Base-by-base conservation (phyloP, 2,888 invertebrate species). In the Fragum sueziense region DNA sequence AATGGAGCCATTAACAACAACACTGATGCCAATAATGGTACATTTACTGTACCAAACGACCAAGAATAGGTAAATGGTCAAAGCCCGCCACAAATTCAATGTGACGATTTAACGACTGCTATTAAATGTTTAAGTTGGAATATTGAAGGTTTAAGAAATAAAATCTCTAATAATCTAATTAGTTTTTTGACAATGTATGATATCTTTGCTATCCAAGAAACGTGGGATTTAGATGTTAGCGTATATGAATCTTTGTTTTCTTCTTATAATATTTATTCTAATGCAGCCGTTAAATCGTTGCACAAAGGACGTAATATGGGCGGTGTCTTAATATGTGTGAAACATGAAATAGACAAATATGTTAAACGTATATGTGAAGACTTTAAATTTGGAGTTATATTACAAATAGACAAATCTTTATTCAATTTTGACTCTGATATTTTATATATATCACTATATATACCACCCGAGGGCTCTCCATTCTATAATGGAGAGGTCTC, bases 1-100 rank as follows among this genome's bases (percentile, higher is more conserved):
- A n/a, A n/a, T n/a, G n/a, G n/a, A n/a, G n/a, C n/a, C n/a, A n/a
- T n/a, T n/a, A n/a, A n/a, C n/a, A n/a, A n/a, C n/a, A n/a, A n/a
- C n/a, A n/a, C n/a, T n/a, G n/a, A n/a, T n/a, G n/a, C n/a, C n/a
- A n/a, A n/a, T n/a, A n/a, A n/a, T n/a, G n/a, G n/a, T n/a, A n/a
- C n/a, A n/a, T n/a, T n/a, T n/a, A n/a, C n/a, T n/a, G n/a, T n/a
- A n/a, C n/a, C n/a, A n/a, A n/a, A n/a, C n/a, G n/a, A n/a, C n/a
- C n/a, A n/a, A n/a, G n/a, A 47, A 47, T 57, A 68, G 68, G 74
- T 37, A 25, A 37, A n/a, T 27, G 74, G 74, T 41, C 74, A 52
- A 74, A 29, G 74, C 74, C 27, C 67, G 31, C 17, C 74, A 74
- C 74, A 52, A 47, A 9, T 47, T 14, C n/a, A n/a, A n/a, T n/a